A percentile compares a stretch with the other conserved stretches of the same genome.
These are phyloP conservation scores for Neosilurus mollespiculum DNA, from an alignment of 2,797 vertebrate genomes.

Conservation along the genomic window DNA sequence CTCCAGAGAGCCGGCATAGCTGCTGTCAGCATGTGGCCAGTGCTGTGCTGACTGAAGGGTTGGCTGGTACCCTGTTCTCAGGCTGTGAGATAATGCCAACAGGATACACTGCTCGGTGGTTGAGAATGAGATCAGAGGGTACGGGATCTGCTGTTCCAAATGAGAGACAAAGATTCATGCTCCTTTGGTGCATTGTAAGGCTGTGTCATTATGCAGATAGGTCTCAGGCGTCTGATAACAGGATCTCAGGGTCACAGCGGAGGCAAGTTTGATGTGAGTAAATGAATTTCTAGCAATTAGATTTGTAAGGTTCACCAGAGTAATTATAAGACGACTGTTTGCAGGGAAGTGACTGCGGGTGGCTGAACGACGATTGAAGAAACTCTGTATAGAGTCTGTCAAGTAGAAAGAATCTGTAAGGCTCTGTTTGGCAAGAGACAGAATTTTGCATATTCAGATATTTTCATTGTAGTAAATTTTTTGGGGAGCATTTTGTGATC, in stretches of 20 bases:
- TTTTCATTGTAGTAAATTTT: not conserved
- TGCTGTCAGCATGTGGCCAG: constrained; percentile 61
- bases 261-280: constrained; percentile 70
- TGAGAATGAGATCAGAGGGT: constrained; percentile 56
- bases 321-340: constrained; percentile 60
- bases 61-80: constrained; percentile 73
- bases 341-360: constrained; percentile 47
- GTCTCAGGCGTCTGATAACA: constrained; percentile 70
- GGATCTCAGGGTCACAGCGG: constrained; percentile 52
- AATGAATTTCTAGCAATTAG: constrained; percentile 69
- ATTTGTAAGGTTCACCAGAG: constrained; percentile 66
- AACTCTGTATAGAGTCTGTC: constrained; percentile 40
- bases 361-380: constrained; percentile 44
- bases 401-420: constrained; percentile 45
- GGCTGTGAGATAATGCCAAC: constrained; percentile 64
- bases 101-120: constrained; percentile 54
- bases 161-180: constrained; percentile 54
- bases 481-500: not conserved
- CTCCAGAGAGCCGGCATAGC: constrained; percentile 59
- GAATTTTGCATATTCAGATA: constrained; percentile 20
- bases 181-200: constrained; percentile 65
- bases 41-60: constrained; percentile 68
- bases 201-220: constrained; percentile 75
- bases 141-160: constrained; percentile 65
- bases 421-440: constrained; percentile 32